These are phyloP conservation scores for Garrulus glandarius DNA, from an alignment of 2,797 vertebrate species.

Conservation along the genomic window DNA sequence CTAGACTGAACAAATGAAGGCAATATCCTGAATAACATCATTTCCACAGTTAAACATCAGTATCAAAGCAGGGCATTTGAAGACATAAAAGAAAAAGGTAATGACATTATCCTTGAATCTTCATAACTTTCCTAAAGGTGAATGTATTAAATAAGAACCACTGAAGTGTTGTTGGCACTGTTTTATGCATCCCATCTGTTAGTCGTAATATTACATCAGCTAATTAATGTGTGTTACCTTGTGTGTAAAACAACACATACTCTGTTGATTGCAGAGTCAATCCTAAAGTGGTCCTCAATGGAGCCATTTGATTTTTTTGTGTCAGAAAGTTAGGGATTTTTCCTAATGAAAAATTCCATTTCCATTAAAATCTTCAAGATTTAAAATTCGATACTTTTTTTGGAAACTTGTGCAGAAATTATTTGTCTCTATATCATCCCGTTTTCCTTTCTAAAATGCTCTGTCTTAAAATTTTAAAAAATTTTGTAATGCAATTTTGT, in stretches of 20 bases:
- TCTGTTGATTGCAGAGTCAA: constrained; percentile 1
- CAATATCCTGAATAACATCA: background rate
- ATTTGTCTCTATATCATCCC: background rate
- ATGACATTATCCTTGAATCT: constrained; percentile 48
- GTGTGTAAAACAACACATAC: constrained; percentile 33
- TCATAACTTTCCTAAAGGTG: constrained; percentile 54
- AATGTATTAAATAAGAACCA: constrained; percentile 49
- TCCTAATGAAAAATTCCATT: background rate
- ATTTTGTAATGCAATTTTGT: background rate
- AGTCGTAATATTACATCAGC: constrained; percentile 16
- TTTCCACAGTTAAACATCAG: background rate
- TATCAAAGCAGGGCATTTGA: background rate
- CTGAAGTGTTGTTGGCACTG: constrained; percentile 45
- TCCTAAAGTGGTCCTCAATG: background rate
- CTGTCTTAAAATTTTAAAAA: background rate
- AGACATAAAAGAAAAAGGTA: constrained; percentile 21
- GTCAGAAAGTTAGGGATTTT: background rate
- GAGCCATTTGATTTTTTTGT: background rate
- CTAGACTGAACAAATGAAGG: background rate
- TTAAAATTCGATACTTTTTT: background rate
- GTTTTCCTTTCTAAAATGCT: background rate
- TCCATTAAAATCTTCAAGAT: background rate
- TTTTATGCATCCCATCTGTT: constrained; percentile 55
- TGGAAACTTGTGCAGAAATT: background rate
- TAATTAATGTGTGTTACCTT: constrained; percentile 42